These are phyloP conservation scores for Blastobasis lacticolella DNA, from an alignment of 2,888 invertebrate species.

Conservation along the genomic window DNA sequence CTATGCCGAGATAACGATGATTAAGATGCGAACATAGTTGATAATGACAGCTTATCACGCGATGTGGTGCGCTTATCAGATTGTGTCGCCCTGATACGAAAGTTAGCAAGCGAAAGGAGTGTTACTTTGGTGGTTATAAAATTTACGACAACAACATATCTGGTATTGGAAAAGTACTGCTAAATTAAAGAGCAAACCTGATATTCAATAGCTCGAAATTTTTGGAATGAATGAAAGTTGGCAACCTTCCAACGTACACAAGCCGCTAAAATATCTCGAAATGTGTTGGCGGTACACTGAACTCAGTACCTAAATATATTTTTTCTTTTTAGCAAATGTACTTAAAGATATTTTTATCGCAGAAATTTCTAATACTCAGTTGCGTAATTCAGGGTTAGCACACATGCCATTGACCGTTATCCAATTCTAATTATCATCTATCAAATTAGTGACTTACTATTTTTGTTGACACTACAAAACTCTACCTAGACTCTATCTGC, in stretches of 20 bases:
- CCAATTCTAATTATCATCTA: too few species aligned
- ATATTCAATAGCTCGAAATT: background rate
- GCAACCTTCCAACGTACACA: conserved; percentile 12
- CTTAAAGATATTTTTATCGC: too few species aligned
- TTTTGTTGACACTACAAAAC: too few species aligned
- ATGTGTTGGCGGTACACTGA: conserved; percentile 5
- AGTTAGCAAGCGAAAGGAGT: conserved; percentile 15
- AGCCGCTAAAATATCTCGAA: conserved; percentile 5
- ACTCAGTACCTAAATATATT: background rate
- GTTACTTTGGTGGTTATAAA: background rate
- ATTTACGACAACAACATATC: too few species aligned
- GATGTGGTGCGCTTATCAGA: conserved; percentile 35
- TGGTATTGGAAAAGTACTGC: background rate
- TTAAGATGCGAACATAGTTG: conserved; percentile 35
- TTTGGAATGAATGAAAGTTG: conserved; percentile 22
- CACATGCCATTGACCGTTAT: too few species aligned
- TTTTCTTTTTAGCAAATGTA: too few species aligned
- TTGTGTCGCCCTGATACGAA: conserved; percentile 35
- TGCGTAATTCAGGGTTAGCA: too few species aligned
- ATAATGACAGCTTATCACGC: conserved; percentile 34
- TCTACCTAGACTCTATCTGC: too few species aligned
- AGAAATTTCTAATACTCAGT: too few species aligned
- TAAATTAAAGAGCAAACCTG: background rate
- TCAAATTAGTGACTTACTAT: too few species aligned
- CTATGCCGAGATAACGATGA: conserved; percentile 23